Evolutionary conservation across 2,888 invertebrate genomes (phyloP).

Genomic region (Microctonus aethiopoides): DNA sequence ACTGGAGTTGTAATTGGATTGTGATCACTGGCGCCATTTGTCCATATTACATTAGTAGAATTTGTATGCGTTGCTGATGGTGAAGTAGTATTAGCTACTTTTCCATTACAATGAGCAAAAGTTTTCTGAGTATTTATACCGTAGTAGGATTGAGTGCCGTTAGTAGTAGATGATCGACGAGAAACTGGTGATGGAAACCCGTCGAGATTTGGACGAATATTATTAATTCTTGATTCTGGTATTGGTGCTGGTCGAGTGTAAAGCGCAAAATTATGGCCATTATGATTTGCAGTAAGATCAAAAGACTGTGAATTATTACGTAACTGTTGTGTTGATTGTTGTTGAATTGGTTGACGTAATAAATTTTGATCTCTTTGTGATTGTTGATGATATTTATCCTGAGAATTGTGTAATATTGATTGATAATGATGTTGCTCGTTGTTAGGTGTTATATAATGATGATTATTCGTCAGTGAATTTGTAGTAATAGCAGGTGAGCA

Average conservation of each 20-base stretch:
- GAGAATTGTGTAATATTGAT: conserved; percentile 11
- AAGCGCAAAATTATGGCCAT: conserved; percentile 68
- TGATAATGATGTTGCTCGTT: conserved; percentile 38
- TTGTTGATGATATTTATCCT: conserved; percentile 40
- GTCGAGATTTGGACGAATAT: conserved; percentile 62
- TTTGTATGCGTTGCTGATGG: conserved; percentile 37
- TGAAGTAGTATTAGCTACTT: conserved; percentile 45
- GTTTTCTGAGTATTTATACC: conserved; percentile 59
- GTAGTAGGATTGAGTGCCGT: conserved; percentile 68
- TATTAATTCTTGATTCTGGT: conserved; percentile 57
- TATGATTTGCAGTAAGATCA: conserved; percentile 60
- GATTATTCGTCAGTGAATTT: conserved; percentile 61
- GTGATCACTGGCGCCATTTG: conserved; percentile 32
- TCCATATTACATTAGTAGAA: conserved; percentile 44
- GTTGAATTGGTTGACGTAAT: conserved; percentile 55
- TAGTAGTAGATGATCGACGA: conserved; percentile 72
- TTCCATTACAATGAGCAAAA: conserved; percentile 52
- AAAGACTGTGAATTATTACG: conserved; percentile 51
- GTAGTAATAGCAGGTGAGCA: conserved; percentile 52
- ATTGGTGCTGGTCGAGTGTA: conserved; percentile 70
- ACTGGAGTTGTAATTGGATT: conserved; percentile 31
- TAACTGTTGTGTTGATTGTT: conserved; percentile 43
- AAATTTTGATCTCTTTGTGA: conserved; percentile 6
- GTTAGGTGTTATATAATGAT: conserved; percentile 41
- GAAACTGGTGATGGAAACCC: conserved; percentile 57